These are phyloP conservation scores for Argyrosomus regius DNA, from an alignment of 2,797 vertebrate genomes.

Conservation along the genomic window DNA sequence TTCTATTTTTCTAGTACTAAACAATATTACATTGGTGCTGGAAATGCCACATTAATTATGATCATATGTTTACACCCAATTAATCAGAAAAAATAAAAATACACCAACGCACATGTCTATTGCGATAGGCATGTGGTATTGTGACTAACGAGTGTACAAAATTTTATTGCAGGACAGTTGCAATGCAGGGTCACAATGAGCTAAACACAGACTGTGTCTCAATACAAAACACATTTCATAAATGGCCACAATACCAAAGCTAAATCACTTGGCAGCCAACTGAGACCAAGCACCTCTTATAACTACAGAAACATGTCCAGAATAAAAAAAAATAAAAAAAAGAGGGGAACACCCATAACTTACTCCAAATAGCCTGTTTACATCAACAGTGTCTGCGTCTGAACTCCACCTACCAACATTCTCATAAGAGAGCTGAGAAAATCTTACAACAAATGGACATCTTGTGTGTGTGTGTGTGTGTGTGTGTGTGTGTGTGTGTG, in stretches of 20 bases:
- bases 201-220: slow-evolving; percentile 46
- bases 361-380: slow-evolving; percentile 79
- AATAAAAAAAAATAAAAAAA: slow-evolving; percentile 35
- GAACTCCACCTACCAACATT: slow-evolving; percentile 61
- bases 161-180: slow-evolving; percentile 3
- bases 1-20: background rate
- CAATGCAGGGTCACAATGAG: slow-evolving; percentile 44
- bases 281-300: slow-evolving; percentile 71
- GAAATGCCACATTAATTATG: background rate
- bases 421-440: slow-evolving; percentile 39
- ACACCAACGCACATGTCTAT: background rate
- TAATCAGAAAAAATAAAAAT: background rate
- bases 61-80: background rate
- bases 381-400: slow-evolving; percentile 59
- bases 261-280: slow-evolving; percentile 68
- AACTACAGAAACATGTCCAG: slow-evolving; percentile 72
- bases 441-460: slow-evolving; percentile 19
- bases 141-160: no score
- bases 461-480: slow-evolving; percentile 15
- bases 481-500: slow-evolving; percentile 21
- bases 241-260: slow-evolving; percentile 73
- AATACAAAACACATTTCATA: slow-evolving; percentile 70
- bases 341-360: slow-evolving; percentile 69
- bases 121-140: no score
- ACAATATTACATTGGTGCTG: background rate